Conservation (phyloP, 2,888 invertebrate species). For the Caenorhabditis wallacei region DNA sequence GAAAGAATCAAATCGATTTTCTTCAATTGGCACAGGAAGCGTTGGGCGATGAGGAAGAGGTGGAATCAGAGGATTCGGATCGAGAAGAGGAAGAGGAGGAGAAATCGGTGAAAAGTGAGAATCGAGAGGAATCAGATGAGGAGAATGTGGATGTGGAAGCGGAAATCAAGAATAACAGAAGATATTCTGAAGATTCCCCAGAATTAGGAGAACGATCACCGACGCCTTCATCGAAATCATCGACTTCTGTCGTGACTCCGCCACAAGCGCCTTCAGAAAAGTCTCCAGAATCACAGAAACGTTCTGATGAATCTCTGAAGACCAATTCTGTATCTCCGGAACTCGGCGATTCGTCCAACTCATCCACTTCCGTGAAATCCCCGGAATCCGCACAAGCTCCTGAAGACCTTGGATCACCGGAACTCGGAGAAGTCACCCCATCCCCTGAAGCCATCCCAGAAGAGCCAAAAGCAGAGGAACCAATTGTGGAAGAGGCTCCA, state of each 20-base stretch:
- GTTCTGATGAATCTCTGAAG: neutral
- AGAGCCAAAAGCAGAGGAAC: neutral
- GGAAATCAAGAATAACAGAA: too few relatives aligned
- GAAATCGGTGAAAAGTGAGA: neutral
- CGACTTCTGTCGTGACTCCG: neutral
- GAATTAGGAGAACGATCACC: too few relatives aligned
- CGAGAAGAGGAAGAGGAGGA: neutral
- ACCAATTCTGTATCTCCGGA: neutral
- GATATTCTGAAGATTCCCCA: neutral
- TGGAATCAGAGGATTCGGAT: neutral
- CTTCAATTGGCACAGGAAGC: neutral
- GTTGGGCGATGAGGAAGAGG: neutral
- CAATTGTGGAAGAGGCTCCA: too few relatives aligned
- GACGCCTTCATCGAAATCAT: neutral
- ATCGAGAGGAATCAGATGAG: constrained; percentile 3
- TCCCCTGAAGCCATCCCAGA: neutral
- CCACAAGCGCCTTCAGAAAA: neutral
- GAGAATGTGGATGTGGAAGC: neutral
- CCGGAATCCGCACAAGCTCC: neutral
- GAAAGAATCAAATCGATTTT: neutral
- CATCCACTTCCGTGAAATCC: neutral
- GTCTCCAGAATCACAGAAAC: neutral
- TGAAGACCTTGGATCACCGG: neutral
- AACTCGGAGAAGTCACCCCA: neutral
- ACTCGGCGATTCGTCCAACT: neutral